These are phyloP conservation scores for Poecilia velifera DNA, from an alignment of 2,797 vertebrate genomes.

Conservation along the genomic window DNA sequence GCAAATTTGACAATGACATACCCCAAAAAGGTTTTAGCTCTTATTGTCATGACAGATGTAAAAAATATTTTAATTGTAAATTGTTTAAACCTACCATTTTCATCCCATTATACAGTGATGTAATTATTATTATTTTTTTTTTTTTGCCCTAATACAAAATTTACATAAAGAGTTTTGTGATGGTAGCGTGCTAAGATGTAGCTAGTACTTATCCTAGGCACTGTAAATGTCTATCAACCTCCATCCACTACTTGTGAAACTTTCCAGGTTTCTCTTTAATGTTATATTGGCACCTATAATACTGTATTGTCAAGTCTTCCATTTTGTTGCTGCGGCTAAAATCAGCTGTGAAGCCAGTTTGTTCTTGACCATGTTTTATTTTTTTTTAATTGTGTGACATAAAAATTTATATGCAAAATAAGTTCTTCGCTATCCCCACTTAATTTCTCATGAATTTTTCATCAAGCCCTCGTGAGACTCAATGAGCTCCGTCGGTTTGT, in stretches of 20 bases:
- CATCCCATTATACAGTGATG: background rate
- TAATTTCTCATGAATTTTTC: conserved; percentile 46
- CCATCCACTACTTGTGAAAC: background rate
- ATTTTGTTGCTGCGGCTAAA: background rate
- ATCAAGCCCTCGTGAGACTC: conserved; percentile 34
- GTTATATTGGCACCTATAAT: background rate
- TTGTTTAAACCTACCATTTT: background rate
- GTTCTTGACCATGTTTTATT: conserved; percentile 14
- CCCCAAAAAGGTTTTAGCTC: background rate
- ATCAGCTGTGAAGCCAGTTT: background rate
- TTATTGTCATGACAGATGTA: background rate
- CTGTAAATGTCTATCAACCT: no score
- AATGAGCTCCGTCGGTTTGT: conserved; percentile 32
- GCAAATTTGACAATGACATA: background rate
- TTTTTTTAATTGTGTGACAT: conserved; percentile 21
- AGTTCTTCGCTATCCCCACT: conserved; percentile 24
- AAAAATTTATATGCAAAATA: background rate
- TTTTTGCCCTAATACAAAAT: background rate
- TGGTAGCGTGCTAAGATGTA: background rate
- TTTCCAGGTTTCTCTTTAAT: background rate
- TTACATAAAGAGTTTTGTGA: background rate
- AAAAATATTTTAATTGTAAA: background rate
- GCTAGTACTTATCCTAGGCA: background rate
- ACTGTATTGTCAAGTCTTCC: background rate
- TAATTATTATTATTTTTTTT: background rate